These are phyloP conservation scores for Sparidentex hasta DNA, from an alignment of 2,797 vertebrate species.

Conservation along the genomic window DNA sequence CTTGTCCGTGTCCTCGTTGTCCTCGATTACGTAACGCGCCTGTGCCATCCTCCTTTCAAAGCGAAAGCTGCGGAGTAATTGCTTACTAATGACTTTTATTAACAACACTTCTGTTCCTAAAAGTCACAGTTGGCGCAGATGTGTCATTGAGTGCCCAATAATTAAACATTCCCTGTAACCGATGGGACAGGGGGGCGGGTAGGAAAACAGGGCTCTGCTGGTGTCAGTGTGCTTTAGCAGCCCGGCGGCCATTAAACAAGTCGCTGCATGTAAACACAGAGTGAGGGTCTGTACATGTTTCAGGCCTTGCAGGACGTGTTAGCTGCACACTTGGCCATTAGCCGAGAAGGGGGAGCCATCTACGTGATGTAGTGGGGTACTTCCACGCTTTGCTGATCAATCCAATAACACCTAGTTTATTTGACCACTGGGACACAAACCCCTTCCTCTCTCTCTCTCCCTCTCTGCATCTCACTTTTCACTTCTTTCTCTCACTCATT, in stretches of 20 bases:
- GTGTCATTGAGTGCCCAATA: slow-evolving; percentile 70
- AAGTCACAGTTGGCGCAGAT: slow-evolving; percentile 72
- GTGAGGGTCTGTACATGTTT: slow-evolving; percentile 25
- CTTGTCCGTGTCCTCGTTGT: slow-evolving; percentile 9
- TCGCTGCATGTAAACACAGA: slow-evolving; percentile 33
- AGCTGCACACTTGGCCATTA: slow-evolving; percentile 63
- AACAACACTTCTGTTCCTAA: slow-evolving; percentile 71
- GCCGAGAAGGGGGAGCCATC: slow-evolving; percentile 58
- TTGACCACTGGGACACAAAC: slow-evolving; percentile 63
- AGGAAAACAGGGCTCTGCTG: slow-evolving; percentile 29
- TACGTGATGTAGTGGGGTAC: slow-evolving; percentile 65
- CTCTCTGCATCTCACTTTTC: neutral
- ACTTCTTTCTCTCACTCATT: slow-evolving; percentile 5
- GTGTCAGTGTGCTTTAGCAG: slow-evolving; percentile 34
- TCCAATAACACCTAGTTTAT: slow-evolving; percentile 75
- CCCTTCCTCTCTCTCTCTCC: neutral
- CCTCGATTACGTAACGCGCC: slow-evolving; percentile 27
- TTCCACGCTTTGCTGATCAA: slow-evolving; percentile 75
- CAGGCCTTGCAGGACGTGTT: slow-evolving; percentile 31
- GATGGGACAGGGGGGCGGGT: slow-evolving; percentile 30
- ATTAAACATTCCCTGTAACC: slow-evolving; percentile 65
- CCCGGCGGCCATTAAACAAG: slow-evolving; percentile 41
- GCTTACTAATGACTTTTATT: slow-evolving; percentile 72
- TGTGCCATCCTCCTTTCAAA: slow-evolving; percentile 17
- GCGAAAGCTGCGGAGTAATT: slow-evolving; percentile 62